Evolutionary conservation across 2,797 vertebrate genomes (phyloP), one percentile per base, ranked within the genome.

Genomic region (Malacoraja senta): DNA sequence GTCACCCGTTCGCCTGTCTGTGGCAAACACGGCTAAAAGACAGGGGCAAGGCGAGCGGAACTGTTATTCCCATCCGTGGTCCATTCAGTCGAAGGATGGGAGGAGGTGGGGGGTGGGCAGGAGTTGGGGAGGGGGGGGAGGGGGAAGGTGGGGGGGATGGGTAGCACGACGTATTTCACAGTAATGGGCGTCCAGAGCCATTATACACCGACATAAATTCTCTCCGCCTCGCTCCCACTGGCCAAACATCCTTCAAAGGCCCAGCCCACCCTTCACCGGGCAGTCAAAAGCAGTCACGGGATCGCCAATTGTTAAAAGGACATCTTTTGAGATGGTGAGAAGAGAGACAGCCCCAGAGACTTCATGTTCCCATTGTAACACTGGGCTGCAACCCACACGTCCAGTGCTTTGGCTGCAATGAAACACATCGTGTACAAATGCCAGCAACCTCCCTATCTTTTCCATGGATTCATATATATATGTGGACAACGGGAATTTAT

Each of bases 171-270:
- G 9, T 88, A 88, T 88, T 88, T 88, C 84, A 88, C n/a, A 35
- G n/a, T 88, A 88, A 68, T 68, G 84, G 63, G 35, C 8, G 63
- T 68, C 32, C 84, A 88, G 84, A 63, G 84, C 32, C 84, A 88
- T 88, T 88, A 68, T 88, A 35, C 84, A 88, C 68, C 63, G 65
- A 88, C 84, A 68, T 88, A 65, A 88, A 88, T 88, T 32, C 63
- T 88, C 61, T 3, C 35, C 63, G 65, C 84, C 63, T 88, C 63
- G 63, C 61, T 88, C n/a, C 63, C 61, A 68, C n/a, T 9, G 35
- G 84, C n/a, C 35, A 35, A 74, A 17, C 17, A 21, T 68, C 84
- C 32, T 24, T 35, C 84, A 88, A 32, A 32, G 17, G 17, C 84
- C 38, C 61, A 88, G 10, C 84, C 84, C n/a, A 35, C 63, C 32